Conservation (phyloP, 2,113 vertebrate genomes). For the Hippopotamus amphibius region DNA sequence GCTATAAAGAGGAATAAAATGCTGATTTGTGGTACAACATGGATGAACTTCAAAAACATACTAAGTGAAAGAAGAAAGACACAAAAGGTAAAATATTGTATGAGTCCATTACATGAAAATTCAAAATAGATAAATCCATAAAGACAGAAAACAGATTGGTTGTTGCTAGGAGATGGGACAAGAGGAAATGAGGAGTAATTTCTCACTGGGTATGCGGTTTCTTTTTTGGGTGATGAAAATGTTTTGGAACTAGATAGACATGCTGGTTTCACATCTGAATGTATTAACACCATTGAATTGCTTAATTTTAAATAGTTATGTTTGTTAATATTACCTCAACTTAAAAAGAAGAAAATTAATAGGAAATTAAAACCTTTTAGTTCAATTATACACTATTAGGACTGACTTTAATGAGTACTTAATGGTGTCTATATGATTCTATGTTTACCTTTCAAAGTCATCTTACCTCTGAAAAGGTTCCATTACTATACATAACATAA, state of each 20-base stretch:
- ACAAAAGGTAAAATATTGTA: background rate
- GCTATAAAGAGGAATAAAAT: background rate
- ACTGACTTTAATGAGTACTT: background rate
- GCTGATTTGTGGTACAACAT: background rate
- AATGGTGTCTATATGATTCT: background rate
- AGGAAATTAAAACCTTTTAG: background rate
- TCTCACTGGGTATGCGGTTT: background rate
- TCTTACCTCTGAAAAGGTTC: background rate
- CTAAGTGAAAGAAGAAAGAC: background rate
- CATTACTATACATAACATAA: background rate
- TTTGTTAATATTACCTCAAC: background rate
- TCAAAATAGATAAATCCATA: background rate
- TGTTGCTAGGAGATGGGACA: background rate
- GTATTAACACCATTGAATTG: background rate
- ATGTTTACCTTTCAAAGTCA: background rate
- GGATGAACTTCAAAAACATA: background rate
- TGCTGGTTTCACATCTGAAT: background rate
- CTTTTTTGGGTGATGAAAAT: background rate
- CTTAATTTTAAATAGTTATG: background rate
- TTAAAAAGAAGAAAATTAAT: background rate
- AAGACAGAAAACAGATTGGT: background rate
- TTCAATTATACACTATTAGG: background rate
- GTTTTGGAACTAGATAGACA: background rate
- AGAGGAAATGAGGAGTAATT: background rate
- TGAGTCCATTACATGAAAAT: background rate